Percentiles rank a stretch among this genome's conserved stretches.
These are phyloP conservation scores for Octodonta nipae DNA, from an alignment of 2,888 invertebrate genomes.

Conservation along the genomic window DNA sequence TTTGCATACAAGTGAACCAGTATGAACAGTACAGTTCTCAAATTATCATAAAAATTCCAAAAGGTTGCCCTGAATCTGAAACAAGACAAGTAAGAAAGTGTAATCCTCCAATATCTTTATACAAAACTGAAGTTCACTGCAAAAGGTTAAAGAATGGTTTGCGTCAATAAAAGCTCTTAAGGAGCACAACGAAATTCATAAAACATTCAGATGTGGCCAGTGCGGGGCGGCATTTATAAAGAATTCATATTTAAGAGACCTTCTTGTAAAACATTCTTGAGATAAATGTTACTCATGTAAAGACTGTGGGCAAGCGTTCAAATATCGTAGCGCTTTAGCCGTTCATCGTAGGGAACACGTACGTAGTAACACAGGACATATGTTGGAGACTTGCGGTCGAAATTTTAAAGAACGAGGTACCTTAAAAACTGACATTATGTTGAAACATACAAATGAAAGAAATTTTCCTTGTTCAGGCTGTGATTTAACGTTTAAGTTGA, in stretches of 20 bases:
- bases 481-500: constrained; percentile 21
- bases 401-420: constrained; percentile 24
- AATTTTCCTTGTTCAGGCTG: constrained; percentile 23
- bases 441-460: constrained; percentile 22
- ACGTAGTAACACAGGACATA: constrained; percentile 20
- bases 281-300: constrained; percentile 20
- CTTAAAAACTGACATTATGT: constrained; percentile 22
- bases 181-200: constrained; percentile 14
- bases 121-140: constrained; percentile 6
- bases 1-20: constrained; percentile 8
- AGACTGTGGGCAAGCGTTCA: constrained; percentile 22
- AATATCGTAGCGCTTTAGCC: constrained; percentile 20
- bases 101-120: neutral
- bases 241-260: constrained; percentile 16
- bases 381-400: constrained; percentile 24
- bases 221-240: constrained; percentile 17
- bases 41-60: constrained; percentile 9
- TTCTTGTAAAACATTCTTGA: constrained; percentile 16
- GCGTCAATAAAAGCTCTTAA: constrained; percentile 6
- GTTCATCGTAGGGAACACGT: constrained; percentile 22
- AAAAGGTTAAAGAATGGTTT: constrained; percentile 9
- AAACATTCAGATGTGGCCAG: constrained; percentile 16
- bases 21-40: constrained; percentile 9
- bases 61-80: neutral
- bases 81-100: constrained; percentile 1